These are phyloP conservation scores for Atta cephalotes DNA, from an alignment of 1,140 invertebrate species.

Conservation along the genomic window DNA sequence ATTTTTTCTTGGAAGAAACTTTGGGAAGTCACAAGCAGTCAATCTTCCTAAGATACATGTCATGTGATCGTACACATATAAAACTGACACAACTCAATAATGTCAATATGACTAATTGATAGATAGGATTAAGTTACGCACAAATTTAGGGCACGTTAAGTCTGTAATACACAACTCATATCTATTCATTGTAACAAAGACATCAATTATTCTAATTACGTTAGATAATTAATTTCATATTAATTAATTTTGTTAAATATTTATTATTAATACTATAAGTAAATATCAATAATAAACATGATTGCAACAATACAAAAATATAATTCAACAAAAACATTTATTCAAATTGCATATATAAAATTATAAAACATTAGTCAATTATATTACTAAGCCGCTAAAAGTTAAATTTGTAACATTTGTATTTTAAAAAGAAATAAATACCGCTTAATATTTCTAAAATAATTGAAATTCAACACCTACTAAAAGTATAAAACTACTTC, in stretches of 20 bases:
- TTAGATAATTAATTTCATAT: constrained; percentile 14
- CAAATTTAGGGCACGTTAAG: constrained; percentile 5
- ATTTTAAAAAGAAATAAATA: background rate
- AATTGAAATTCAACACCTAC: background rate
- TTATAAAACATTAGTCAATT: background rate
- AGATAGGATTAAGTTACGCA: constrained; percentile 18
- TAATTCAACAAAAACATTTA: background rate
- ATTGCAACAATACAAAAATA: background rate
- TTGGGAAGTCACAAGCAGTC: constrained; percentile 4
- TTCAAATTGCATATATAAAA: background rate
- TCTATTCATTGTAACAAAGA: background rate
- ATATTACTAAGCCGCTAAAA: background rate
- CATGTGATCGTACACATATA: constrained; percentile 3
- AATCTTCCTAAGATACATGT: constrained; percentile 6
- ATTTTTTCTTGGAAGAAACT: constrained; percentile 12
- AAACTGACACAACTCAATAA: background rate
- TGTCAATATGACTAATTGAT: constrained; percentile 16
- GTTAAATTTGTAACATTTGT: background rate
- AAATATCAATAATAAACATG: background rate
- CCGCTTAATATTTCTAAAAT: background rate
- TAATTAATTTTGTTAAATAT: constrained; percentile 25
- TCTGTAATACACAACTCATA: background rate
- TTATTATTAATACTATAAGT: background rate
- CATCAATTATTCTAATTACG: constrained; percentile 1
- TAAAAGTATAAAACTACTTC: background rate